phyloP scores from a whole-genome alignment of 1,140 invertebrate genomes.

The Brachionus calyciflorus region DNA sequence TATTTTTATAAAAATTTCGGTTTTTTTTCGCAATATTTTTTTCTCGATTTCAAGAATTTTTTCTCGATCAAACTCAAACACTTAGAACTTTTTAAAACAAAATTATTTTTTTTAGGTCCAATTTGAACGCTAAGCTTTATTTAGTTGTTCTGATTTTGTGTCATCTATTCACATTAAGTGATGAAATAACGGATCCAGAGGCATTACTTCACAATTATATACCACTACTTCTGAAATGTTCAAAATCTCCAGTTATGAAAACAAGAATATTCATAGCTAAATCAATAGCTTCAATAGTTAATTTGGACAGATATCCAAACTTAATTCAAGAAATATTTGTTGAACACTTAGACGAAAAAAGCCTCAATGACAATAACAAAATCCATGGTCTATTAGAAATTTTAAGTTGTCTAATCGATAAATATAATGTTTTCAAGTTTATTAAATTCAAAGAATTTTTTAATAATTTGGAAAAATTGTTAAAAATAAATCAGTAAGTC shows the following conservation, averaged over 20 bases:
- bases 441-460: background rate
- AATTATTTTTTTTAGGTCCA: constrained; percentile 55
- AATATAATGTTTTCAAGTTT: constrained; percentile 10
- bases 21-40: too few species aligned
- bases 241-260: constrained; percentile 43
- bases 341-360: background rate
- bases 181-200: constrained; percentile 66
- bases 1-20: too few species aligned
- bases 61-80: too few species aligned
- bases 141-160: constrained; percentile 75
- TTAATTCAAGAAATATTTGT: background rate
- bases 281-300: constrained; percentile 21
- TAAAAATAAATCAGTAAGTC: background rate
- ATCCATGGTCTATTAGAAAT: constrained; percentile 1
- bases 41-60: too few species aligned
- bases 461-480: background rate
- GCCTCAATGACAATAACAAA: background rate
- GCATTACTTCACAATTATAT: constrained; percentile 34
- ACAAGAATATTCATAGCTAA: constrained; percentile 27
- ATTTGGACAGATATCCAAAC: constrained; percentile 1
- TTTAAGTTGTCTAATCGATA: background rate
- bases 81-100: background rate
- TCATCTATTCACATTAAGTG: constrained; percentile 71
- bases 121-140: constrained; percentile 65
- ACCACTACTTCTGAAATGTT: constrained; percentile 4